Base-by-base conservation (phyloP, 1,140 invertebrate species). In the Acromyrmex heyeri region DNA sequence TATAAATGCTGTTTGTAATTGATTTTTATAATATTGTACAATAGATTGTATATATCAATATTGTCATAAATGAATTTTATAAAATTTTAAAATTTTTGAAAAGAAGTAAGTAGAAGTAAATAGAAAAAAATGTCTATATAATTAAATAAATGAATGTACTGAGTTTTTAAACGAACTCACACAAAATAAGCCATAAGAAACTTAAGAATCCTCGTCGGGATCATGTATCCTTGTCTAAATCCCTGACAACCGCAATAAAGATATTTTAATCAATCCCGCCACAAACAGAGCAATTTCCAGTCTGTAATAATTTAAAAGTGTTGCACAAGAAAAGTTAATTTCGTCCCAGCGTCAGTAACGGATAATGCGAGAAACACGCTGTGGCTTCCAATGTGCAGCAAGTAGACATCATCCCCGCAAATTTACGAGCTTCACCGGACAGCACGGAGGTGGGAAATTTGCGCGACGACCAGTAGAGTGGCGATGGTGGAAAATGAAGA, bases 251-350 rank as follows among this genome's bases (percentile, higher is more conserved):
- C 18, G 53, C 55, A 7, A 82, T 72, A 16, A 21, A 73, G 38
- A 75, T 82, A 73, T 75, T 83, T 83, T 61, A 75, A 83, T 83
- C 79, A 83, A 75, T 75, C 21, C 38, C 55, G 69, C 12, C 5
- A 10, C 55, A 59, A 73, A 38, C 24, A n/a, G 14, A 7, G 69
- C 55, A 83, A 83, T 83, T 83, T 75, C 38, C 18, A 24, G 38
- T 83, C n/a, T 38, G 70, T 7, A 30, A 61, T 85, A 87, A 86
- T 65, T 62, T 72, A 75, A 87, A 85, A 75, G 34, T 85, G 79
- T 44, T 75, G 69, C 53, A 24, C 48, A 82, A 87, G 67, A 70
- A 69, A 87, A 87, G 67, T 88, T 73, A 88, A 87, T 88, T 88
- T 70, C 48, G 62, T 44, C 21, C 24, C 24, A 34, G 18, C n/a